phyloP scores from a whole-genome alignment of 2,888 invertebrate genomes.

The Beris chalybata region DNA sequence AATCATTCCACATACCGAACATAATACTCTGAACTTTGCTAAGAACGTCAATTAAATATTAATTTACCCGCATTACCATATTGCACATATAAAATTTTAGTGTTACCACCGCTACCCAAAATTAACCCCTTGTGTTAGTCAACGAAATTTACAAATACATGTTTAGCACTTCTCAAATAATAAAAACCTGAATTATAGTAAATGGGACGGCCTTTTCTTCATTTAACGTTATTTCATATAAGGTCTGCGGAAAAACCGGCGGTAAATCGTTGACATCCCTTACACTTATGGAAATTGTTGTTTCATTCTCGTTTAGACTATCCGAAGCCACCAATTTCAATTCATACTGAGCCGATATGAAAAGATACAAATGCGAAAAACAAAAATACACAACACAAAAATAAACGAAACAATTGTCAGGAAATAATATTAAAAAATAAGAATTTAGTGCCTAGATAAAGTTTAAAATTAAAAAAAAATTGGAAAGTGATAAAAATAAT shows the following conservation, averaged over 20 bases:
- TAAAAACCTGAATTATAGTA: constrained; percentile 75
- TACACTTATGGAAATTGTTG: constrained; percentile 78
- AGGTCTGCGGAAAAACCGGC: constrained; percentile 73
- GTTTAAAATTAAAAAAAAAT: too few species aligned
- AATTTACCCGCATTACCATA: too few species aligned
- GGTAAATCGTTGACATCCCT: constrained; percentile 89
- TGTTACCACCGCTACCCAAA: too few species aligned
- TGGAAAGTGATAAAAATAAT: too few species aligned
- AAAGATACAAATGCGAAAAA: constrained; percentile 42
- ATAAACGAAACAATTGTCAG: constrained; percentile 33
- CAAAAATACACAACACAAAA: constrained; percentile 43
- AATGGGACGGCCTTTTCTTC: constrained; percentile 75
- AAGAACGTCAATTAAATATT: too few species aligned
- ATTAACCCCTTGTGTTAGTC: not conserved
- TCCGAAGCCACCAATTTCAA: constrained; percentile 87
- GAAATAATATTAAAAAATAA: too few species aligned
- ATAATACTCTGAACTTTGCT: too few species aligned
- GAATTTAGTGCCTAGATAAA: too few species aligned
- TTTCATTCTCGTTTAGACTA: constrained; percentile 86
- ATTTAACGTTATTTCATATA: constrained; percentile 72
- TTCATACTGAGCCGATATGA: constrained; percentile 66
- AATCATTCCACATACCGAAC: too few species aligned
- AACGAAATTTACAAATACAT: too few species aligned
- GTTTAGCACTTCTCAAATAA: constrained; percentile 41
- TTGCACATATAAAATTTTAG: too few species aligned